These are phyloP conservation scores for Cerastis rubricosa DNA, from an alignment of 2,888 invertebrate species.

Conservation along the genomic window DNA sequence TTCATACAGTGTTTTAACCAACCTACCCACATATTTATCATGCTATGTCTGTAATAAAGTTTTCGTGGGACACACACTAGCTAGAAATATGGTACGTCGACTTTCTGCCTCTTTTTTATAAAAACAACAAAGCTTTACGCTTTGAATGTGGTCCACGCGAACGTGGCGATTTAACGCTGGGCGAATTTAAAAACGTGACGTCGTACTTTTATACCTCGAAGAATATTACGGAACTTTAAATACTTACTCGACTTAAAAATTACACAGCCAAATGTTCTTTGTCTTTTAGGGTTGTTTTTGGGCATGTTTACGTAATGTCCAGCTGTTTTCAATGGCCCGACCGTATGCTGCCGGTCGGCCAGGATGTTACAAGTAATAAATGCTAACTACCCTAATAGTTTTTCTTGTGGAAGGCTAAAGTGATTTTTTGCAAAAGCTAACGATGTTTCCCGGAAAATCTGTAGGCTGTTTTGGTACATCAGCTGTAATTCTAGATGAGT, in stretches of 20 bases:
- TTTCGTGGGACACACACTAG: constrained; percentile 62
- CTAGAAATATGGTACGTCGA: constrained; percentile 62
- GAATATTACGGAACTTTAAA: constrained; percentile 50
- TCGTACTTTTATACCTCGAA: constrained; percentile 48
- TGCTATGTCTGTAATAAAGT: constrained; percentile 66
- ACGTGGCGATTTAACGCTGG: constrained; percentile 64
- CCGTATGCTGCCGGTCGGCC: constrained; percentile 49
- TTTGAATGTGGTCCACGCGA: constrained; percentile 62
- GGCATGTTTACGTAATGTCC: constrained; percentile 42
- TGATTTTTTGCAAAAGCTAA: constrained; percentile 33
- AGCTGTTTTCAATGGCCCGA: constrained; percentile 32
- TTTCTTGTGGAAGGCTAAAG: constrained; percentile 20
- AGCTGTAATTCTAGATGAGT: constrained; percentile 22
- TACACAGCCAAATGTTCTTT: constrained; percentile 37
- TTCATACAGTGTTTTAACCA: constrained; percentile 61
- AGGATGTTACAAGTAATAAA: constrained; percentile 63
- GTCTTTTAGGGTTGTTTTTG: constrained; percentile 45
- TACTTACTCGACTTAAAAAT: constrained; percentile 49
- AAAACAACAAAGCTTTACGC: constrained; percentile 65
- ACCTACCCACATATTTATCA: constrained; percentile 60
- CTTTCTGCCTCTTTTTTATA: constrained; percentile 62
- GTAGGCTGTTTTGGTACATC: constrained; percentile 45
- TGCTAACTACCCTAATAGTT: constrained; percentile 59
- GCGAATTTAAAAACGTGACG: constrained; percentile 61
- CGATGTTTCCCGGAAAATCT: constrained; percentile 50